phyloP scores from a whole-genome alignment of 2,888 invertebrate genomes.

The Laspeyria flexula region DNA sequence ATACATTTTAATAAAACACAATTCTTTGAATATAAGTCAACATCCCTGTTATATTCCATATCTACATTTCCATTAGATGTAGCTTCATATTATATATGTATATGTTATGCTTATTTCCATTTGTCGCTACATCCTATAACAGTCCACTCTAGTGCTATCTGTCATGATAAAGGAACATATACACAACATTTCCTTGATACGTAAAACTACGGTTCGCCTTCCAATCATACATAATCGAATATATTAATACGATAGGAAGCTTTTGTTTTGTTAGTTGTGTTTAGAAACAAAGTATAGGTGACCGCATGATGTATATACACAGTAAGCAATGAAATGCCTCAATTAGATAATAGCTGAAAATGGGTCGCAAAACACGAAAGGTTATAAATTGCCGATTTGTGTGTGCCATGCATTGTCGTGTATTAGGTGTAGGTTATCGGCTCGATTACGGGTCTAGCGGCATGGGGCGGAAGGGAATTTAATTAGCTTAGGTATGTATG shows the following conservation, averaged over 20 bases:
- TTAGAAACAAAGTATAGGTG: slow-evolving; percentile 65
- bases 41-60: slow-evolving; percentile 47
- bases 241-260: slow-evolving; percentile 53
- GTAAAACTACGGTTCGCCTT: slow-evolving; percentile 32
- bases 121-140: slow-evolving; percentile 50
- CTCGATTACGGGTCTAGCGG: slow-evolving; percentile 40
- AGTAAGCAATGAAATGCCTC: slow-evolving; percentile 60
- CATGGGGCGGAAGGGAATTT: slow-evolving; percentile 39
- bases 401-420: slow-evolving; percentile 67
- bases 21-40: too few species aligned
- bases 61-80: slow-evolving; percentile 38
- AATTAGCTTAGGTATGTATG: slow-evolving; percentile 41
- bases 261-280: slow-evolving; percentile 61
- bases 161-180: slow-evolving; percentile 34
- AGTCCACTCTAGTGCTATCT: slow-evolving; percentile 38
- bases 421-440: slow-evolving; percentile 50
- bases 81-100: slow-evolving; percentile 44
- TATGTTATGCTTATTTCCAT: slow-evolving; percentile 52
- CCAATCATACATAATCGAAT: slow-evolving; percentile 30
- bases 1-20: too few species aligned
- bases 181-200: slow-evolving; percentile 30
- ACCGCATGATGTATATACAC: slow-evolving; percentile 74
- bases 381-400: slow-evolving; percentile 57
- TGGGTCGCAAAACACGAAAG: slow-evolving; percentile 49
- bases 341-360: slow-evolving; percentile 64